Conservation (phyloP, 2,113 vertebrate genomes). For the Chunga burmeisteri region DNA sequence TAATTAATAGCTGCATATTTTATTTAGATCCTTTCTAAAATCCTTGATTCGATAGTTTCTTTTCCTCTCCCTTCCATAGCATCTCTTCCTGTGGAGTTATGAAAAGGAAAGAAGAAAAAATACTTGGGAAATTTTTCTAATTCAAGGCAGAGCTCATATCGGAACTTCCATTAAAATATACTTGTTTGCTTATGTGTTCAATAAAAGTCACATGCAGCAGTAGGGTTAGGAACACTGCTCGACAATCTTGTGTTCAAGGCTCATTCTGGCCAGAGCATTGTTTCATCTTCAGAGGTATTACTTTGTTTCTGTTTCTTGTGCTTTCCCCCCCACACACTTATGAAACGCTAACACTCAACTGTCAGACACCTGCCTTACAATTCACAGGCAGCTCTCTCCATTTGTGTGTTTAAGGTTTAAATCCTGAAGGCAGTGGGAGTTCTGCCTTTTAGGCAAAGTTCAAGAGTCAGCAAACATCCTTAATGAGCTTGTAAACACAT, state of each 20-base stretch:
- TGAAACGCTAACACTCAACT: neutral
- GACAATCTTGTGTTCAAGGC: neutral
- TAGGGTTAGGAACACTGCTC: neutral
- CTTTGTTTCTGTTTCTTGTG: neutral
- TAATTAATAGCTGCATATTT: slow-evolving; percentile 51
- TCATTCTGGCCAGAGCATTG: neutral
- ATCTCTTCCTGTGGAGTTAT: neutral
- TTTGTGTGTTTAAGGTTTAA: neutral
- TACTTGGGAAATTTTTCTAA: neutral
- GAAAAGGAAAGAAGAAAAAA: neutral
- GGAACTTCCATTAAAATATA: neutral
- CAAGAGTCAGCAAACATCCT: neutral
- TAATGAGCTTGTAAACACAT: neutral
- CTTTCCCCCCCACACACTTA: neutral
- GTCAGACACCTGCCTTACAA: neutral
- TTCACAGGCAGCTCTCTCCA: neutral
- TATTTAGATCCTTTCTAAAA: slow-evolving; percentile 13
- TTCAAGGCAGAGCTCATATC: neutral
- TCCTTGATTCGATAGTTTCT: neutral
- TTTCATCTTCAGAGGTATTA: neutral
- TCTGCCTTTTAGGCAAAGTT: neutral
- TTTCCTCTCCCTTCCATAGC: neutral
- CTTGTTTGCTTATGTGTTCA: neutral
- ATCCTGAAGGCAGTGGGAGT: neutral
- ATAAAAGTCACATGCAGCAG: neutral